phyloP scores from a whole-genome alignment of 2,888 invertebrate species.

The Liodrosophila aerea region DNA sequence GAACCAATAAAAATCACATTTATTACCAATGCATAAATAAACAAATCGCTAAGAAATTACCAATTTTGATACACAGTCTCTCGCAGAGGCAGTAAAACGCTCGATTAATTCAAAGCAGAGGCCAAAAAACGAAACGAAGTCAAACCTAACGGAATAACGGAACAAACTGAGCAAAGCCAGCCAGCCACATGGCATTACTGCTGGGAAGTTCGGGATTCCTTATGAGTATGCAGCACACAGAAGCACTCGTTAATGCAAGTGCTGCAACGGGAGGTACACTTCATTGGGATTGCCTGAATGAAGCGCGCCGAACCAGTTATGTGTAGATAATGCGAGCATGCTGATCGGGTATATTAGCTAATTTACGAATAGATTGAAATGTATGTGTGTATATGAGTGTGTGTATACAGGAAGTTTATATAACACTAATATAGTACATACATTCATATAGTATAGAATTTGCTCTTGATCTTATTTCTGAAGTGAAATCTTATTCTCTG shows the following conservation, averaged over 20 bases:
- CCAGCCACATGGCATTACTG: not conserved
- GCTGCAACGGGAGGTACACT: constrained; percentile 25
- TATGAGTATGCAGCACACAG: constrained; percentile 14
- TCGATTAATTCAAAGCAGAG: constrained; percentile 21
- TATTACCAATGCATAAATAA: too few relatives aligned
- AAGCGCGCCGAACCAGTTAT: constrained; percentile 30
- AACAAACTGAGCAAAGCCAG: constrained; percentile 17
- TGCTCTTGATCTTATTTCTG: too few relatives aligned
- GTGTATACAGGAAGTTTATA: too few relatives aligned
- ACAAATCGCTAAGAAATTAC: too few relatives aligned
- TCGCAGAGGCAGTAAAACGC: constrained; percentile 20
- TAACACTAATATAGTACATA: too few relatives aligned
- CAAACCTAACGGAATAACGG: constrained; percentile 13
- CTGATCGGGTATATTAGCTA: constrained; percentile 6
- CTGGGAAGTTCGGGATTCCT: not conserved
- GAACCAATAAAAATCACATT: too few relatives aligned
- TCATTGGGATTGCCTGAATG: constrained; percentile 31
- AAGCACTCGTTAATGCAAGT: constrained; percentile 23
- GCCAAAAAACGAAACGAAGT: not conserved
- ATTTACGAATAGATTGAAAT: too few relatives aligned
- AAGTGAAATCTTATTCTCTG: too few relatives aligned
- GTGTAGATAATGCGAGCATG: constrained; percentile 13
- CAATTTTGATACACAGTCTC: too few relatives aligned
- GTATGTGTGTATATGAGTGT: not conserved
- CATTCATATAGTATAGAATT: too few relatives aligned